Evolutionary conservation across 1,140 invertebrate species (phyloP).

Genomic region (Lamellibrachia luymesi): DNA sequence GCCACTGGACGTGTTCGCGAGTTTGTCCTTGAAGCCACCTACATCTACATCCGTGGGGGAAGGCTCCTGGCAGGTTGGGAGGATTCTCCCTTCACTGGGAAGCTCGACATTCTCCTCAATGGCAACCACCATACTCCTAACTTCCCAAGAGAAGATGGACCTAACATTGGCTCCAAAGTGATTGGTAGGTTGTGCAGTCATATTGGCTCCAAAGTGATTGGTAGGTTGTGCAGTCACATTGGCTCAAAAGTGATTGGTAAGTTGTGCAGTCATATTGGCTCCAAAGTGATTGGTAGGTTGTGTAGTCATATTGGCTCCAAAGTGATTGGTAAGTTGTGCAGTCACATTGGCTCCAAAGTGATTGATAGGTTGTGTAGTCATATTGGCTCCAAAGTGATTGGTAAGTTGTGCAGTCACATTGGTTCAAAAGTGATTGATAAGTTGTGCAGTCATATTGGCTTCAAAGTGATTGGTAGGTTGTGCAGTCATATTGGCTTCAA

Average conservation of each 20-base stretch:
- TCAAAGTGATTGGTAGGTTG: too few species aligned
- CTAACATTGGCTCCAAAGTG: conserved; percentile 28
- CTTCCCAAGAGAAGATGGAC: conserved; percentile 32
- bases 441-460: conserved; percentile 17
- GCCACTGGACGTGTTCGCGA: background rate
- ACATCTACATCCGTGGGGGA: conserved; percentile 46
- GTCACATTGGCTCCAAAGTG: conserved; percentile 27
- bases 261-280: too few species aligned
- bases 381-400: background rate
- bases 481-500: too few species aligned
- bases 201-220: background rate
- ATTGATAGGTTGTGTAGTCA: background rate
- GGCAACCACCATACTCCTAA: conserved; percentile 36
- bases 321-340: conserved; percentile 29
- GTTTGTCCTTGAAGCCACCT: conserved; percentile 35
- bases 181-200: background rate
- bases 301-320: conserved; percentile 32
- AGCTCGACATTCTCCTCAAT: conserved; percentile 38
- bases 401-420: conserved; percentile 23
- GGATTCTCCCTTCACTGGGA: conserved; percentile 38
- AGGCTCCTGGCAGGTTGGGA: conserved; percentile 48
- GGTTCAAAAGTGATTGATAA: background rate
- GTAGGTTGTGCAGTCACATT: too few species aligned
- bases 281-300: too few species aligned
- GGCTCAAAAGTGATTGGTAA: background rate